phyloP scores from a whole-genome alignment of 1,140 invertebrate species.

The Lepidurus apus region DNA sequence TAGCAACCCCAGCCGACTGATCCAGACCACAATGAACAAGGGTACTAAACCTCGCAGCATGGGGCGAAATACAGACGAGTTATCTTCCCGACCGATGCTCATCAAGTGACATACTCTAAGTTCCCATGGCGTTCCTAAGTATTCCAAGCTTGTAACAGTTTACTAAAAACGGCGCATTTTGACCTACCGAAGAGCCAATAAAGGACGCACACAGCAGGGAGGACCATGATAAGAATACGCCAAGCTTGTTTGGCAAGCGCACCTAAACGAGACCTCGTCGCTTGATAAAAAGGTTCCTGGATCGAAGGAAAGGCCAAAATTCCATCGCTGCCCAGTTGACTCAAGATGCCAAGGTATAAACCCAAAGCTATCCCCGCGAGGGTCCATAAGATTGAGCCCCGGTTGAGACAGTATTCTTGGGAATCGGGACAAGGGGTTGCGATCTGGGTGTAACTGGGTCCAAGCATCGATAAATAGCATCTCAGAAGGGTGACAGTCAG shows the following conservation, averaged over 20 bases:
- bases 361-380: not conserved
- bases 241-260: not conserved
- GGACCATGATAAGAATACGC: not conserved
- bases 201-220: slow-evolving; percentile 1
- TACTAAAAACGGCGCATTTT: not conserved
- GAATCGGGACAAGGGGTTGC: not conserved
- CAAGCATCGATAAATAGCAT: not conserved
- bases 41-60: slow-evolving; percentile 3
- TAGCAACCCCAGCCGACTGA: not conserved
- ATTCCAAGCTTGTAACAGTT: too few species aligned
- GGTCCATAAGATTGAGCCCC: not conserved
- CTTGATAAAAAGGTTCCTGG: slow-evolving; percentile 6
- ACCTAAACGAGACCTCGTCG: not conserved
- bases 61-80: not conserved
- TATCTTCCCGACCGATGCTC: not conserved
- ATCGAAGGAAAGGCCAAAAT: not conserved
- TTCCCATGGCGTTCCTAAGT: slow-evolving; percentile 3
- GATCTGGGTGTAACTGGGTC: not conserved
- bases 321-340: not conserved
- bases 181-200: not conserved
- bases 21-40: not conserved
- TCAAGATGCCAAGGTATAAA: not conserved
- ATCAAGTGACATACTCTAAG: not conserved
- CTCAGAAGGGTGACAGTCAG: not conserved
- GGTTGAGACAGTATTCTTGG: not conserved